phyloP scores from a whole-genome alignment of 2,888 invertebrate genomes.

The Hypomecis punctinalis region DNA sequence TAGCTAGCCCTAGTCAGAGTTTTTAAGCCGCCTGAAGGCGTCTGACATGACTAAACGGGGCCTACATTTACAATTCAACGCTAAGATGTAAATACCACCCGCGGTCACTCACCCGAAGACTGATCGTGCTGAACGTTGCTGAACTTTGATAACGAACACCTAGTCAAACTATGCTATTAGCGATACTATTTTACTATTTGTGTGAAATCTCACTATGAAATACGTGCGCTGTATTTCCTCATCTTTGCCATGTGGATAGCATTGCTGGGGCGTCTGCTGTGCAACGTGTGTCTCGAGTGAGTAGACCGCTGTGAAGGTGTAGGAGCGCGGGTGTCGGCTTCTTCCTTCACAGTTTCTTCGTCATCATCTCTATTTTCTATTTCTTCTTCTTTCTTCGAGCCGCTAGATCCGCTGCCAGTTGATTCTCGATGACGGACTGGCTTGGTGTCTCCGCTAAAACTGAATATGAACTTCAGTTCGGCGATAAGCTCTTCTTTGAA shows the following conservation, averaged over 20 bases:
- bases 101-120: too few species aligned
- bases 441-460: slow-evolving; percentile 89
- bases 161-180: too few species aligned
- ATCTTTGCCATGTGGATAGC: slow-evolving; percentile 73
- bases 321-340: slow-evolving; percentile 60
- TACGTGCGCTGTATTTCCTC: slow-evolving; percentile 65
- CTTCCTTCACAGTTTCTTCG: slow-evolving; percentile 54
- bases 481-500: slow-evolving; percentile 87
- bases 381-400: slow-evolving; percentile 60
- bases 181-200: background rate
- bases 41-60: too few species aligned
- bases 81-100: too few species aligned
- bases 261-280: slow-evolving; percentile 76
- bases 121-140: too few species aligned
- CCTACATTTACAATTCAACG: too few species aligned
- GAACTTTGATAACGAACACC: too few species aligned
- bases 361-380: slow-evolving; percentile 45
- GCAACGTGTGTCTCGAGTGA: slow-evolving; percentile 70
- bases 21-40: too few species aligned
- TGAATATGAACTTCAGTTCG: slow-evolving; percentile 90
- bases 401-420: slow-evolving; percentile 64
- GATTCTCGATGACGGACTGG: slow-evolving; percentile 84
- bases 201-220: background rate
- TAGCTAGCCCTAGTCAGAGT: too few species aligned
- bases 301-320: slow-evolving; percentile 71